Percentiles rank a stretch among this genome's conserved stretches.
Conservation (phyloP, 2,797 vertebrate species). For the Cryptoblepharus egeriae region DNA sequence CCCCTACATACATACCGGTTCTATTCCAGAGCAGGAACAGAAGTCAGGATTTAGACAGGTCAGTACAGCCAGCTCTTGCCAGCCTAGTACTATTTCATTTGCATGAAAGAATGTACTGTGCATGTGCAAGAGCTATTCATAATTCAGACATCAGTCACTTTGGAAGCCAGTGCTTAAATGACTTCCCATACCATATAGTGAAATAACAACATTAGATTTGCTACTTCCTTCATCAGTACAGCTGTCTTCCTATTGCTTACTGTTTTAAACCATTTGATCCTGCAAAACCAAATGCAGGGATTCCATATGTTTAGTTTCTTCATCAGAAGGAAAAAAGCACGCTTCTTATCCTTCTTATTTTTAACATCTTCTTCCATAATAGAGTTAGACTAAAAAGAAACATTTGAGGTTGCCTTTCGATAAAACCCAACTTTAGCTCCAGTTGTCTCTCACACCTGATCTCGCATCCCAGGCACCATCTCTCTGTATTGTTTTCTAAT, state of each 20-base stretch:
- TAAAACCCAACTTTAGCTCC: not conserved
- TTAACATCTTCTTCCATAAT: not conserved
- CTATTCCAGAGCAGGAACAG: no score
- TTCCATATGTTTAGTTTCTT: not conserved
- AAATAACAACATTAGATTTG: not conserved
- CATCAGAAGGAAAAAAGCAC: not conserved
- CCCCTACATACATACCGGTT: no score
- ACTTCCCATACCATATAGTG: not conserved
- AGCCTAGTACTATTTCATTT: no score
- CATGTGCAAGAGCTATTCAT: no score
- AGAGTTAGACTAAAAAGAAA: not conserved
- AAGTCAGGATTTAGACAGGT: no score
- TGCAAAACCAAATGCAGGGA: not conserved
- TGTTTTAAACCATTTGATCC: not conserved
- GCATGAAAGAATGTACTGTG: no score
- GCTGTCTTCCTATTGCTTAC: not conserved
- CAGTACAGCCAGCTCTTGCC: no score
- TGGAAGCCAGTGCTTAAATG: not conserved
- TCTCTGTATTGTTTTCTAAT: slow-evolving; percentile 34
- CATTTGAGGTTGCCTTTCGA: not conserved
- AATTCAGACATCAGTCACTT: no score
- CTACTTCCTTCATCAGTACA: not conserved
- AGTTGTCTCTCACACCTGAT: not conserved
- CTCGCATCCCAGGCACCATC: not conserved
- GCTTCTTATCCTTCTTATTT: not conserved